Evolutionary conservation across 2,888 invertebrate genomes (phyloP).

Genomic region (Thyatira batis): DNA sequence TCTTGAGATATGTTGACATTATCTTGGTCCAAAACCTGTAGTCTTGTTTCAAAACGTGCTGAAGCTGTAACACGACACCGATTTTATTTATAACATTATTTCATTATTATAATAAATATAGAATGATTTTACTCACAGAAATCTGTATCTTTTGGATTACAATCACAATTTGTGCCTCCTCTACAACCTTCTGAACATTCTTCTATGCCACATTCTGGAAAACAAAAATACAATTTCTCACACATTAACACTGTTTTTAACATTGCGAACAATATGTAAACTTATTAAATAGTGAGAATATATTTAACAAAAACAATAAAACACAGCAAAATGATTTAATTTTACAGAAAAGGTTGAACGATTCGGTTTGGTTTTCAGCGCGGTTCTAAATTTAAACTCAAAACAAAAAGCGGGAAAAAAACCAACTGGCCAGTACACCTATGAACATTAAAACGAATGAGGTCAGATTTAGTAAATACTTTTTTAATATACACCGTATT

Average conservation of each 20-base stretch:
- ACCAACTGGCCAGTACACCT: neutral
- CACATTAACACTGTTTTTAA: too few species aligned
- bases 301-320: slow-evolving; percentile 10
- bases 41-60: slow-evolving; percentile 83
- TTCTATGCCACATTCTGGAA: slow-evolving; percentile 69
- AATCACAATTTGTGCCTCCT: slow-evolving; percentile 56
- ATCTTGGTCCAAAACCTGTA: slow-evolving; percentile 77
- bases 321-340: too few species aligned
- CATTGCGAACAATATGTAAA: too few species aligned
- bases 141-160: slow-evolving; percentile 66
- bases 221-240: too few species aligned
- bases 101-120: neutral
- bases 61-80: slow-evolving; percentile 70
- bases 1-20: slow-evolving; percentile 68
- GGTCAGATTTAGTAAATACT: neutral
- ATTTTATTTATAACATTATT: neutral
- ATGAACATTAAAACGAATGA: neutral
- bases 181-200: slow-evolving; percentile 69
- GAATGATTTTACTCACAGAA: slow-evolving; percentile 47
- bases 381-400: neutral
- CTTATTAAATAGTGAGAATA: too few species aligned
- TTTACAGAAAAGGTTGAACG: too few species aligned
- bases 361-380: neutral
- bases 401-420: neutral
- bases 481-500: neutral